Percentiles rank a stretch among this genome's conserved stretches.
phyloP scores from a whole-genome alignment of 2,888 invertebrate genomes.

The Lepidonotus clava region DNA sequence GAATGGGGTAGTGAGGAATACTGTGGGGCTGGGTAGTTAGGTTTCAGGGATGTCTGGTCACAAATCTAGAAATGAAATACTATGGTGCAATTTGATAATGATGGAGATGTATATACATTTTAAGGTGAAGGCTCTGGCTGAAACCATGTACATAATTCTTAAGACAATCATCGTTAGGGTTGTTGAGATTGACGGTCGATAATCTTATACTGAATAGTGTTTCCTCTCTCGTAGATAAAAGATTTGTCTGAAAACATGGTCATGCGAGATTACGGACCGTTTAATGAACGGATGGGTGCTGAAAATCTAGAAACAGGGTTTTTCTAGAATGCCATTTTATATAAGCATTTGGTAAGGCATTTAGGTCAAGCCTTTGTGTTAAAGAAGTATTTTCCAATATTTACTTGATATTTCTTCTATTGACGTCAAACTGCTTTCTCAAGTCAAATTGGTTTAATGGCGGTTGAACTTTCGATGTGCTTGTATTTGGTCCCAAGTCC shows the following conservation, averaged over 20 bases:
- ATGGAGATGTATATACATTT: neutral
- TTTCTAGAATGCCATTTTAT: conserved; percentile 7
- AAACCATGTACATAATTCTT: neutral
- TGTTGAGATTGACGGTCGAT: conserved; percentile 17
- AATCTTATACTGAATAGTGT: neutral
- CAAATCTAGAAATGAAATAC: conserved; percentile 23
- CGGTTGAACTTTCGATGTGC: neutral
- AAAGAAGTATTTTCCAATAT: neutral
- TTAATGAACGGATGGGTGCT: neutral
- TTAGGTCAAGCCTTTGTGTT: neutral
- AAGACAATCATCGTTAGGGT: conserved; percentile 21
- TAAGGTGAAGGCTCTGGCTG: neutral
- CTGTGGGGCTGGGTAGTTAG: neutral
- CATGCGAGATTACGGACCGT: neutral
- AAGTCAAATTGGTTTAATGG: neutral
- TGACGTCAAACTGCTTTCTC: neutral
- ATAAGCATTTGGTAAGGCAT: neutral
- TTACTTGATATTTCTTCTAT: neutral
- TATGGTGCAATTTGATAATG: conserved; percentile 41
- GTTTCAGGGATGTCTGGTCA: conserved; percentile 14
- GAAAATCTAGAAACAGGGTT: conserved; percentile 30
- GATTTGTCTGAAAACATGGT: neutral
- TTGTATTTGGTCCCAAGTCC: neutral
- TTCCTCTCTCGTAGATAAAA: neutral
- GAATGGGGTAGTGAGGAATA: neutral